phyloP scores from a whole-genome alignment of 2,797 vertebrate species.

The Squalus acanthias region DNA sequence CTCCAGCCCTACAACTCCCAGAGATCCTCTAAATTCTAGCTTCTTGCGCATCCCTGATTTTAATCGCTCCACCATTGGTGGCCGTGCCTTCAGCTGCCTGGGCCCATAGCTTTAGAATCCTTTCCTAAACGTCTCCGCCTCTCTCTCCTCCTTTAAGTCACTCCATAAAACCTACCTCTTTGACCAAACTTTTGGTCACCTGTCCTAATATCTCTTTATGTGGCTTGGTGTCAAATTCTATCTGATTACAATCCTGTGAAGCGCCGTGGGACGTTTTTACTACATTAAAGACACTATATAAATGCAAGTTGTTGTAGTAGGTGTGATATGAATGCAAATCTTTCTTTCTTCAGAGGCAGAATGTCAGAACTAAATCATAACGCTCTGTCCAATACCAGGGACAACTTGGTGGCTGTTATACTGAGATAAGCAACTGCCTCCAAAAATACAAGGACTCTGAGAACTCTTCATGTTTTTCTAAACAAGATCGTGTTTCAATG shows the following conservation, averaged over 20 bases:
- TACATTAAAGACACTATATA: neutral
- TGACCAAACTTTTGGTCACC: neutral
- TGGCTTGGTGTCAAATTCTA: neutral
- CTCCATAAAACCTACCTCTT: neutral
- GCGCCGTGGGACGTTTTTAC: neutral
- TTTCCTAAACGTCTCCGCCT: no score
- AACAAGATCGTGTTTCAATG: neutral
- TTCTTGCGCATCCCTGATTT: neutral
- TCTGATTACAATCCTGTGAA: no score
- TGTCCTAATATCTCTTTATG: neutral
- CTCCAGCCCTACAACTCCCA: neutral
- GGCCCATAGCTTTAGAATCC: neutral
- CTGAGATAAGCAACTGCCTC: neutral
- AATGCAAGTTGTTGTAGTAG: neutral
- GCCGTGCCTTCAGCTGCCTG: neutral
- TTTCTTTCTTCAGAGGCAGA: neutral
- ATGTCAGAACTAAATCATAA: neutral
- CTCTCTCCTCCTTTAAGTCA: neutral
- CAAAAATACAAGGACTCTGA: neutral
- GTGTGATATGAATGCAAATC: neutral
- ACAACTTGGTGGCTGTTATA: neutral
- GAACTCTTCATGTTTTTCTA: neutral
- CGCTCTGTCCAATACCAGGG: neutral
- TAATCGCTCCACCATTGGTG: neutral
- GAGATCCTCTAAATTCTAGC: neutral